Conservation (phyloP, 37 sponge, comb jelly and placozoan species). For the Halisarca cf. caerulea region DNA sequence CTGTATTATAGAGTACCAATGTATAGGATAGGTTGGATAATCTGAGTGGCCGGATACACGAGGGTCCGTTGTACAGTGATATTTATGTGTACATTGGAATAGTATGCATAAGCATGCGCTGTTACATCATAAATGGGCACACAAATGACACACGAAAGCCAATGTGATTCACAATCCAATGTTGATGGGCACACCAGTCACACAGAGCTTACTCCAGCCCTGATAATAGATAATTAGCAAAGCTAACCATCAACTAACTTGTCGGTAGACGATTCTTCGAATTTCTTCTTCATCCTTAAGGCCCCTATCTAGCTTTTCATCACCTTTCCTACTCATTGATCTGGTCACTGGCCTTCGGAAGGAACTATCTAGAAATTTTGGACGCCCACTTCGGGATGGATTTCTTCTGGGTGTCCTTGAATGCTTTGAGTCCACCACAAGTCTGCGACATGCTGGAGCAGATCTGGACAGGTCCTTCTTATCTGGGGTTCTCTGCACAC, state of each 20-base stretch:
- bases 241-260: neutral
- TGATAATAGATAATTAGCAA: no score
- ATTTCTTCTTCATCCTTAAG: conserved; percentile 62
- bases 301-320: conserved; percentile 14
- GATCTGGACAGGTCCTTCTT: neutral
- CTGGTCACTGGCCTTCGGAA: conserved; percentile 32
- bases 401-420: conserved; percentile 42
- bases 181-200: no score
- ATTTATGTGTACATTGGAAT: no score
- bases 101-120: no score
- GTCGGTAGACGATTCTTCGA: conserved; percentile 26
- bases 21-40: no score
- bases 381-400: conserved; percentile 42
- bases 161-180: no score
- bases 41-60: no score
- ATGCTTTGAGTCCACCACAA: neutral
- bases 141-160: no score
- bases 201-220: no score
- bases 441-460: conserved; percentile 3
- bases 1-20: no score
- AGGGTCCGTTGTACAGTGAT: no score
- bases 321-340: conserved; percentile 38
- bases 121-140: no score
- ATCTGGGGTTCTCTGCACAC: neutral
- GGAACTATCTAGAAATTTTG: neutral